Evolutionary conservation across 2,113 vertebrate genomes (phyloP).

Genomic region (Prolemur simus): DNA sequence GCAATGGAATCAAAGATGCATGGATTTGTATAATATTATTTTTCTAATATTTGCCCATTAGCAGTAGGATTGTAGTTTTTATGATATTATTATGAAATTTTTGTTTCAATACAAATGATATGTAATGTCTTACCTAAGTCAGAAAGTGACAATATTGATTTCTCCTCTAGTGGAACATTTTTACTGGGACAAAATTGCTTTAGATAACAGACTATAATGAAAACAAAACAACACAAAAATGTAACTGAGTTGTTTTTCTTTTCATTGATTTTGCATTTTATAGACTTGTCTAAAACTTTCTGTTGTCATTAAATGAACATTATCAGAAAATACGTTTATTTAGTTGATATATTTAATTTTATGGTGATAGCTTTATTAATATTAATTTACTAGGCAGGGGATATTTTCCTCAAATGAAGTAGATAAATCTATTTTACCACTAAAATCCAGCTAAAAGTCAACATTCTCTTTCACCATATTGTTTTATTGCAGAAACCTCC

Average conservation of each 20-base stretch:
- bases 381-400: not conserved
- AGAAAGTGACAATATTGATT: not conserved
- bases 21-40: not conserved
- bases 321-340: not conserved
- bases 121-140: not conserved
- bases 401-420: not conserved
- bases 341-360: not conserved
- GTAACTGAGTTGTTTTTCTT: not conserved
- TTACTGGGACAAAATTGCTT: not conserved
- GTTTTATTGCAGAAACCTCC: not conserved
- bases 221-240: slow-evolving; percentile 12
- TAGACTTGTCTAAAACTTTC: not conserved
- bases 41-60: not conserved
- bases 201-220: not conserved
- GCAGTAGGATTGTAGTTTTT: not conserved
- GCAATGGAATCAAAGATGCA: not conserved
- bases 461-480: not conserved
- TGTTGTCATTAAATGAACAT: not conserved
- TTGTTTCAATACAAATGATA: not conserved
- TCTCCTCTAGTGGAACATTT: not conserved
- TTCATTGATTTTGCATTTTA: not conserved
- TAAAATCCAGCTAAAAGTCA: not conserved
- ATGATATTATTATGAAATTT: not conserved
- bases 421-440: not conserved
- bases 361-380: not conserved